Evolutionary conservation across 2,797 vertebrate species (phyloP).

Genomic region (Pyrocephalus nanus): DNA sequence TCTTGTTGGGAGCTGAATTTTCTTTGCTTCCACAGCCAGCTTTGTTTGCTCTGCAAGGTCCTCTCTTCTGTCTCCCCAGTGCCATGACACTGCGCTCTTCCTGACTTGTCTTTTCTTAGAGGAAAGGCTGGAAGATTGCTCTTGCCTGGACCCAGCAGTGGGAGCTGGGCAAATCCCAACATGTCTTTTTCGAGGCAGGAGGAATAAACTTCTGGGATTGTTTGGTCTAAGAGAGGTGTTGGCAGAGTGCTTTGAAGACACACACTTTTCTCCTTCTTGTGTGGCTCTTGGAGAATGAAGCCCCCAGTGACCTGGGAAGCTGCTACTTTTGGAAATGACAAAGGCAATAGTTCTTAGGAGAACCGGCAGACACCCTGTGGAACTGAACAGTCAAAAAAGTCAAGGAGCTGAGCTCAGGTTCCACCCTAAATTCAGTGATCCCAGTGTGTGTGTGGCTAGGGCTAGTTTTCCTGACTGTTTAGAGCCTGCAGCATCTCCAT

Average conservation of each 20-base stretch:
- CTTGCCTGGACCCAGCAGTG: neutral
- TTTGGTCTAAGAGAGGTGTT: neutral
- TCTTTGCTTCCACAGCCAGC: rapidly evolving
- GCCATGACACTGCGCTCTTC: neutral
- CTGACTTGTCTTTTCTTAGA: neutral
- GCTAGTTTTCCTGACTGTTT: neutral
- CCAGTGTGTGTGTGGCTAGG: rapidly evolving
- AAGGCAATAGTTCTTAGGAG: neutral
- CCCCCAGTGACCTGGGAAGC: neutral
- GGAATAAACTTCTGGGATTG: neutral
- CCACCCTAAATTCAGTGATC: neutral
- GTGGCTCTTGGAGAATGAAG: neutral
- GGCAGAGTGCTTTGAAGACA: neutral
- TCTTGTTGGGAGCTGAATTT: neutral
- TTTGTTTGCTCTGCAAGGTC: neutral
- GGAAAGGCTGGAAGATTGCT: neutral
- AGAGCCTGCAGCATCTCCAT: neutral
- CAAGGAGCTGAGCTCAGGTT: neutral
- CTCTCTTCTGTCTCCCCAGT: too few species aligned
- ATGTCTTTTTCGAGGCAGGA: neutral
- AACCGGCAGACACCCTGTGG: too few species aligned
- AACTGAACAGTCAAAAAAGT: too few species aligned
- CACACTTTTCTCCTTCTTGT: neutral
- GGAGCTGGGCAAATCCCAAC: neutral
- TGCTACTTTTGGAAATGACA: neutral